Conservation (phyloP, 2,113 vertebrate genomes). For the Podarcis muralis region DNA sequence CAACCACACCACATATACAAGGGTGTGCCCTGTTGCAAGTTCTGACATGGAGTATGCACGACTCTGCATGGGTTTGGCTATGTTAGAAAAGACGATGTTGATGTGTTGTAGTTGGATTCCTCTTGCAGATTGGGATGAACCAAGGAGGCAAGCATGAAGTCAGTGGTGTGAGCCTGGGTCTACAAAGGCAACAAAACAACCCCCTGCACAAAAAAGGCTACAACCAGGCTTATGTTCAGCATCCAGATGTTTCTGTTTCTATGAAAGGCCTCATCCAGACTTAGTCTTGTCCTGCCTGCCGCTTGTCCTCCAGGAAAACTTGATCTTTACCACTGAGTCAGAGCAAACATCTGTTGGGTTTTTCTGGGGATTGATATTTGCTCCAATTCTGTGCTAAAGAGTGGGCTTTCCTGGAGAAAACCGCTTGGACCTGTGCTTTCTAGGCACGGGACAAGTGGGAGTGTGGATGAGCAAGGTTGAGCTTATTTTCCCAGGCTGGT, state of each 20-base stretch:
- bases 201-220: background rate
- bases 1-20: background rate
- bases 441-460: too few relatives aligned
- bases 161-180: background rate
- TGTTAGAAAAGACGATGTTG: background rate
- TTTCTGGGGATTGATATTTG: too few relatives aligned
- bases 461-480: too few relatives aligned
- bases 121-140: background rate
- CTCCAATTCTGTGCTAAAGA: too few relatives aligned
- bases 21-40: background rate
- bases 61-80: background rate
- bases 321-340: too few relatives aligned
- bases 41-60: background rate
- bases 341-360: too few relatives aligned
- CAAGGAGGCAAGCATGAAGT: background rate
- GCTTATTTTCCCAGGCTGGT: background rate
- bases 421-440: too few relatives aligned
- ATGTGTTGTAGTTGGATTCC: background rate
- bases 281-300: too few relatives aligned
- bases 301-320: too few relatives aligned
- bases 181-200: background rate
- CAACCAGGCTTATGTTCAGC: background rate
- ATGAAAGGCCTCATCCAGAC: too few relatives aligned
- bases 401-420: too few relatives aligned
- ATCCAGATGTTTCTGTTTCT: background rate